phyloP scores from a whole-genome alignment of 1,140 invertebrate species.

The Heliconius nattereri region DNA sequence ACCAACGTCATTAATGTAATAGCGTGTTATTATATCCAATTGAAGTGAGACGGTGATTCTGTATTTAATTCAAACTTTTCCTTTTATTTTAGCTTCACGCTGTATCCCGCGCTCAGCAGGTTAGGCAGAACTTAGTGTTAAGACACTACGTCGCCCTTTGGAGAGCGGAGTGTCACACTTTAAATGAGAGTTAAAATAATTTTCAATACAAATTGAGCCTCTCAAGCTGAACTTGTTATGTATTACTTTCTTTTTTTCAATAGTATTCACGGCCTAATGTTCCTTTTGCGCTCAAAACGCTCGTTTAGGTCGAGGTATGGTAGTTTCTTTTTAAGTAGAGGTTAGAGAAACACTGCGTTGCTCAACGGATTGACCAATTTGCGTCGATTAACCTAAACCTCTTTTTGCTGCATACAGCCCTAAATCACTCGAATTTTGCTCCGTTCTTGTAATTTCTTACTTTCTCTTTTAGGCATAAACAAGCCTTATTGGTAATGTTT shows the following conservation, averaged over 20 bases:
- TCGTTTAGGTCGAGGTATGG: conserved; percentile 23
- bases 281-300: conserved; percentile 25
- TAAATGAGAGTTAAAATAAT: neutral
- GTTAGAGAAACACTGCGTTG: conserved; percentile 34
- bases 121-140: too few relatives aligned
- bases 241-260: conserved; percentile 15
- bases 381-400: conserved; percentile 47
- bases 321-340: conserved; percentile 39
- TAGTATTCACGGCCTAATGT: conserved; percentile 28
- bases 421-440: conserved; percentile 43
- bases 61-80: neutral
- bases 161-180: neutral
- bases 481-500: conserved; percentile 22
- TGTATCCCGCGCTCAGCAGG: too few relatives aligned
- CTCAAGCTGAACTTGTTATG: neutral
- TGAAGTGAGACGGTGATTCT: neutral
- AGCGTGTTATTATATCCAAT: neutral
- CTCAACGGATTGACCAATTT: conserved; percentile 45
- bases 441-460: conserved; percentile 39
- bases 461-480: conserved; percentile 43
- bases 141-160: too few relatives aligned
- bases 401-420: conserved; percentile 35
- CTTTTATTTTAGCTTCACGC: too few relatives aligned
- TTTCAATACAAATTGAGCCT: neutral
- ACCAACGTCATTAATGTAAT: neutral